phyloP scores from a whole-genome alignment of 2,797 vertebrate genomes.

The Hoplostethus mediterraneus region DNA sequence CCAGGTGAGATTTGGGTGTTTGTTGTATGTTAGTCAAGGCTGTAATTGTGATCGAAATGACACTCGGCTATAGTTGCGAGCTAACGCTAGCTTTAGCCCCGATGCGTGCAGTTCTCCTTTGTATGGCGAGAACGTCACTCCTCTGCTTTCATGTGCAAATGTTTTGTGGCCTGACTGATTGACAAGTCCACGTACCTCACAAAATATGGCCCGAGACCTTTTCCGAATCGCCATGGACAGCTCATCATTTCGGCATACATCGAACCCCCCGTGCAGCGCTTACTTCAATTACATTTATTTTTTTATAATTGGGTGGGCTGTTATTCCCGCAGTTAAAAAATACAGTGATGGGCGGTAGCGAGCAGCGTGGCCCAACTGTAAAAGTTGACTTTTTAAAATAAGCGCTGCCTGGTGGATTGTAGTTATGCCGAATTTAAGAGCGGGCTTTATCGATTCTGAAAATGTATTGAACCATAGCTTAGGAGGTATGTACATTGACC shows the following conservation, averaged over 20 bases:
- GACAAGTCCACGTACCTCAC: rapidly evolving
- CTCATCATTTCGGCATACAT: not conserved
- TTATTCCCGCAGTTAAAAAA: no score
- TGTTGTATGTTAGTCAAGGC: no score
- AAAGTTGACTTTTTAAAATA: not conserved
- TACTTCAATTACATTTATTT: no score
- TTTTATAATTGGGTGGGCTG: no score
- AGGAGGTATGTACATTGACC: no score
- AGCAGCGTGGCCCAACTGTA: not conserved
- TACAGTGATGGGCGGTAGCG: not conserved
- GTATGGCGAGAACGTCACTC: not conserved
- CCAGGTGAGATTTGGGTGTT: constrained; percentile 45
- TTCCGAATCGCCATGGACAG: rapidly evolving
- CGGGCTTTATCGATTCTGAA: no score
- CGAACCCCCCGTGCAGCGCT: not conserved
- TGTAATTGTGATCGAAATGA: not conserved
- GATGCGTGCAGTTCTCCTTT: rapidly evolving
- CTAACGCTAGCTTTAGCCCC: constrained; percentile 14
- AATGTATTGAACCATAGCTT: not conserved
- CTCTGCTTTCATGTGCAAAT: not conserved
- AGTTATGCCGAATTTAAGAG: not conserved
- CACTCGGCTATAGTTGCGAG: not conserved
- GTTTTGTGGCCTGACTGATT: not conserved
- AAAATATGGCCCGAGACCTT: rapidly evolving
- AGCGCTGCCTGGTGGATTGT: not conserved